A percentile compares a stretch with the other conserved stretches of the same genome.
Evolutionary conservation across 1,140 invertebrate genomes (phyloP).

Genomic region (Papilio glaucus): DNA sequence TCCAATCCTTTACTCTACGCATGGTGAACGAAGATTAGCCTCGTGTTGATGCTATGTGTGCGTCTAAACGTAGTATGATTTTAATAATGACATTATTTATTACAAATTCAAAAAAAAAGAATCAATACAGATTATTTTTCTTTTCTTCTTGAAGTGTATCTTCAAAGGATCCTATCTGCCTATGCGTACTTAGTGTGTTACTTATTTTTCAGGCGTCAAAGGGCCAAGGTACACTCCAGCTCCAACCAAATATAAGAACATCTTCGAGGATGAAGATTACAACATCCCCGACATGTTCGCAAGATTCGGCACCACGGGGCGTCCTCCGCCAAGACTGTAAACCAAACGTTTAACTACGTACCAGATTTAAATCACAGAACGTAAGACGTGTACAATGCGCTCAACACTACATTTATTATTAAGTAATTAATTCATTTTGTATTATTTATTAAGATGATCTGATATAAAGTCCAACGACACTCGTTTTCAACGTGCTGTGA

Average conservation of each 20-base stretch:
- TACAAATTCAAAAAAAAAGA: too few species aligned
- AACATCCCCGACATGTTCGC: constrained; percentile 27
- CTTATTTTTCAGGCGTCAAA: constrained; percentile 26
- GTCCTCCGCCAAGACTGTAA: not conserved
- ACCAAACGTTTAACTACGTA: not conserved
- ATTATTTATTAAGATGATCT: constrained; percentile 3
- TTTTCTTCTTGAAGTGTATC: too few species aligned
- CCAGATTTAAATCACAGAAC: not conserved
- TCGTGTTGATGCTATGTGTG: too few species aligned
- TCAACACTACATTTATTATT: not conserved
- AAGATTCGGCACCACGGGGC: not conserved
- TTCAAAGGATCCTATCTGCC: not conserved
- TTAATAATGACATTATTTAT: too few species aligned
- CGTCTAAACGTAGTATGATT: too few species aligned
- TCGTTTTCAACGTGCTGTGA: not conserved
- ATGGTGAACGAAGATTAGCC: too few species aligned
- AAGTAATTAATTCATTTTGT: not conserved
- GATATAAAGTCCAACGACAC: not conserved
- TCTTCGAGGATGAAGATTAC: constrained; percentile 21
- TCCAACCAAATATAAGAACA: not conserved
- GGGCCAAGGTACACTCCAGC: not conserved
- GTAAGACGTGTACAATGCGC: not conserved
- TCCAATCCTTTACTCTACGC: too few species aligned
- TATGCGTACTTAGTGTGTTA: too few species aligned
- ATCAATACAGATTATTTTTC: too few species aligned